Evolutionary conservation across 2,888 invertebrate species (phyloP).

Genomic region (Eupithecia subfuscata): DNA sequence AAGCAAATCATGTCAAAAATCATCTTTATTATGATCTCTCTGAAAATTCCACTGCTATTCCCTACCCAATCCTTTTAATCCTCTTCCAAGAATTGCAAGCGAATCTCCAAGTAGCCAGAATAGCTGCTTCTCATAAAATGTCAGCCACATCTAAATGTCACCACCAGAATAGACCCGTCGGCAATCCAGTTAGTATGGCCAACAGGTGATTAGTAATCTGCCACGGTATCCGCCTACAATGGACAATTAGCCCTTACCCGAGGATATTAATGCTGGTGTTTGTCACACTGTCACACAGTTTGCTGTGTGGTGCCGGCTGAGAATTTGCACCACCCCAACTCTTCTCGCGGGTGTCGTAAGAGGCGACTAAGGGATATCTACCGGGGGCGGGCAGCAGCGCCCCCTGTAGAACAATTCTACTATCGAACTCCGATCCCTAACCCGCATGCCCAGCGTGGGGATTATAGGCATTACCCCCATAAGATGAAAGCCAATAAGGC

Average conservation of each 20-base stretch:
- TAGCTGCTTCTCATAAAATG: conserved; percentile 2
- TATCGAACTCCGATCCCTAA: no score
- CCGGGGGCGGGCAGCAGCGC: no score
- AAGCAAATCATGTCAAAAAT: not conserved
- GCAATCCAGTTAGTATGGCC: conserved; percentile 3
- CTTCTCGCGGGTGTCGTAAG: no score
- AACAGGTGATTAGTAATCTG: conserved; percentile 30
- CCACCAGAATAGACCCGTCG: conserved; percentile 14
- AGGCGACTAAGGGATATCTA: no score
- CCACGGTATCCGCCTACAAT: conserved; percentile 23
- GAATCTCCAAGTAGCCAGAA: conserved; percentile 9
- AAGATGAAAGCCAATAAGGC: no score
- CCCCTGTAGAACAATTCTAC: no score
- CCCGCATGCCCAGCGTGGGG: no score
- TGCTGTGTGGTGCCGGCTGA: no score
- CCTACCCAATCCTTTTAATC: not conserved
- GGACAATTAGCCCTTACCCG: conserved; percentile 35
- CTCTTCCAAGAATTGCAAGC: not conserved
- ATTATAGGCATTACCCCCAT: no score
- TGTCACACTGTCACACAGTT: not conserved
- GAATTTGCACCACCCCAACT: no score
- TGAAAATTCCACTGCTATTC: not conserved
- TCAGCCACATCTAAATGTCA: conserved; percentile 13
- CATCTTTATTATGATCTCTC: not conserved
- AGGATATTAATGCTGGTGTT: conserved; percentile 26